Evolutionary conservation across 2,797 vertebrate species (phyloP).

Genomic region (Nothura maculosa): DNA sequence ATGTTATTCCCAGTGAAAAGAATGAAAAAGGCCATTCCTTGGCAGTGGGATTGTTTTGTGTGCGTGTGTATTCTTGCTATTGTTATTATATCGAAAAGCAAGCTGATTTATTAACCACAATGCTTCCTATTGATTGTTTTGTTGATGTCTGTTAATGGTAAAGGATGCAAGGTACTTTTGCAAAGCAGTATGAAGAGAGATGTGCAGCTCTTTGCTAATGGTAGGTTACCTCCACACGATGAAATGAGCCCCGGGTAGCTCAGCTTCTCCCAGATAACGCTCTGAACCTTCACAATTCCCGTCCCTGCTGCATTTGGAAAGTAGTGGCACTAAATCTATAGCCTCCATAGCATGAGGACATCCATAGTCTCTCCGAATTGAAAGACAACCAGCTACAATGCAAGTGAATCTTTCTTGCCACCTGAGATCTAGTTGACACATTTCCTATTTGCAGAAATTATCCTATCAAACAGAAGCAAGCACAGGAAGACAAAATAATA

Average conservation of each 20-base stretch:
- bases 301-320: neutral
- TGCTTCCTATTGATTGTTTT: neutral
- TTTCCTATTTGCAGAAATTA: neutral
- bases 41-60: neutral
- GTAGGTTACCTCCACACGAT: neutral
- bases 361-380: neutral
- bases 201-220: neutral
- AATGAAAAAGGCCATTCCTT: neutral
- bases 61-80: neutral
- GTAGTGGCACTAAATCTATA: neutral
- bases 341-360: neutral
- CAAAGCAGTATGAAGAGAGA: neutral
- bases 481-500: neutral
- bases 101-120: neutral
- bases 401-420: neutral
- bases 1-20: constrained; percentile 35
- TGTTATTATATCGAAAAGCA: neutral
- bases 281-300: neutral
- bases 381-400: neutral
- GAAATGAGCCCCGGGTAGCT: neutral
- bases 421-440: neutral
- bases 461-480: neutral
- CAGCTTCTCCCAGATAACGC: neutral
- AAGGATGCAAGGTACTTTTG: neutral
- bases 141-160: neutral